Evolutionary conservation across 2,113 vertebrate species (phyloP), one percentile per base, ranked within the genome.

Genomic region (Dolichotis patagonum): DNA sequence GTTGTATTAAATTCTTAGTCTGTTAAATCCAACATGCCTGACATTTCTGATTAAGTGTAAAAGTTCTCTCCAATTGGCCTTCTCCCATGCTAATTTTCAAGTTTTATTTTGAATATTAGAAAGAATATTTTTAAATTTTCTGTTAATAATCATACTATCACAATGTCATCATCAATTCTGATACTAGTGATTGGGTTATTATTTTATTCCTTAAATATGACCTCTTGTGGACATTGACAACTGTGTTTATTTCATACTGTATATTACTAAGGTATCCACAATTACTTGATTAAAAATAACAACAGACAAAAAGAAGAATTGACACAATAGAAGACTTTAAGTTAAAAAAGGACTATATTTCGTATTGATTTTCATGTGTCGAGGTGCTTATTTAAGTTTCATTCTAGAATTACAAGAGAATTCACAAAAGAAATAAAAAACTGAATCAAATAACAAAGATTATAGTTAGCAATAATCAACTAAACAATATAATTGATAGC

Each of bases 281-380:
- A 84, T 41, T 85, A 91, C 93, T 87, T 83, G 28, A 35, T 43
- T 58, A 32, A 41, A 82, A 86, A 73, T 75, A 20, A 73, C 1
- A 92, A 84, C 30, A 43, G 69, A 46, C 19, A 96, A 52, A 11
- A 52, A 52, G 62, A 69, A 12, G 20, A 32, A 46, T 3, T 28
- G n/a, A 24, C 28, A 41, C 19, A 41, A 43, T 35, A 49, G 28
- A 41, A 73, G 58, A 14, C 35, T 83, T 90, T 86, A 35, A 62
- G 43, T 96, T 80, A 19, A 58, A 96, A 97, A 75, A 14, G 2
- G 71, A 69, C 69, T 93, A 26, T 84, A 54, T 54, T 24, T 85
- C 32, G 84, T 90, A 84, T 52, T 97, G n/a, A 54, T 95, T 95
- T 94, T 93, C 86, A 96, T 56, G 14, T 10, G 90, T 94, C 71